These are phyloP conservation scores for Norana najaformis DNA, from an alignment of 2,888 invertebrate species.

Conservation along the genomic window DNA sequence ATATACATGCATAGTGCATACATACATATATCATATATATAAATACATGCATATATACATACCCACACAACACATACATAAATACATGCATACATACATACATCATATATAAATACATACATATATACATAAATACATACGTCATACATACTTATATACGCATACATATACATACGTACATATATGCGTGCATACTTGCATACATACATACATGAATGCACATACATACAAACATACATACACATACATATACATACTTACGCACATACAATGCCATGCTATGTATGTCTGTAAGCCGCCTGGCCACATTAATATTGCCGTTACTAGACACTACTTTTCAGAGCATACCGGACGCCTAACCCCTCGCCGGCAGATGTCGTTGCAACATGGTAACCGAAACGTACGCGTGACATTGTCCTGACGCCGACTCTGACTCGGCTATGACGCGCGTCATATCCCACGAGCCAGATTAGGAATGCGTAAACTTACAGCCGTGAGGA, in stretches of 20 bases:
- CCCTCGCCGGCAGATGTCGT: background rate
- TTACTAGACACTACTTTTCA: background rate
- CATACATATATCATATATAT: background rate
- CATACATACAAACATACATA: background rate
- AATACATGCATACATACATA: background rate
- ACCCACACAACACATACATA: background rate
- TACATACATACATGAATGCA: background rate
- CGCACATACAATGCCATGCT: background rate
- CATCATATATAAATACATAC: background rate
- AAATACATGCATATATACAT: background rate
- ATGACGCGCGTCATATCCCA: constrained; percentile 2
- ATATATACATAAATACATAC: background rate
- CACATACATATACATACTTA: background rate
- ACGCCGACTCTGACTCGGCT: background rate
- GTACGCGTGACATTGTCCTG: background rate
- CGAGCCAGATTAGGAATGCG: background rate
- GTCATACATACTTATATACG: background rate
- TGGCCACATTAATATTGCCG: background rate
- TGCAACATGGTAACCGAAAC: background rate
- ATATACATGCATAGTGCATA: no score
- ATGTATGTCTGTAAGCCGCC: background rate
- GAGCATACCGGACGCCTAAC: background rate
- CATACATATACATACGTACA: no score
- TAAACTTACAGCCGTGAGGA: background rate
- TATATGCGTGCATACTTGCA: background rate